Evolutionary conservation across 2,888 invertebrate genomes (phyloP).

Genomic region (Drosophila infuscata): DNA sequence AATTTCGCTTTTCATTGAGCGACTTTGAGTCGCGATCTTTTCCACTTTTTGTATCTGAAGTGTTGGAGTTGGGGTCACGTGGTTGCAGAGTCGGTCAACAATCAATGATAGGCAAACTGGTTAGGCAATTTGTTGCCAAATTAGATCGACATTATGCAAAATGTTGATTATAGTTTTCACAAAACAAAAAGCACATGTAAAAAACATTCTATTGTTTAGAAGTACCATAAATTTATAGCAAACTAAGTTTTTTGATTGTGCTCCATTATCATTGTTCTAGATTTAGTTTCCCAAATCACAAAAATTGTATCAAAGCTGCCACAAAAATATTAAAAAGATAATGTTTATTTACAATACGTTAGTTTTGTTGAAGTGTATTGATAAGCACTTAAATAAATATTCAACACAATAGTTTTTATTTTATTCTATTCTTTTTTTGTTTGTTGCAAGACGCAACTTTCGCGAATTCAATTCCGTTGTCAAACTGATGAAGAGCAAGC

Average conservation of each 20-base stretch:
- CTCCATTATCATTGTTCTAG: not conserved
- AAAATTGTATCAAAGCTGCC: not conserved
- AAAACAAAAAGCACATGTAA: not conserved
- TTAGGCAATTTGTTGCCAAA: conserved; percentile 14
- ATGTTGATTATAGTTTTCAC: not conserved
- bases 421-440: not conserved
- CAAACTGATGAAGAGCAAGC: conserved; percentile 22
- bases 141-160: not conserved
- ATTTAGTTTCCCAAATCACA: not conserved
- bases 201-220: not conserved
- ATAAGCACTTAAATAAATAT: not conserved
- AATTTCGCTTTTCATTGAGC: conserved; percentile 16
- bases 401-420: not conserved
- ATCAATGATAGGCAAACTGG: conserved; percentile 1
- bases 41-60: not conserved
- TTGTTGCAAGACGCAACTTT: not conserved
- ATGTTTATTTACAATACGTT: not conserved
- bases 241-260: not conserved
- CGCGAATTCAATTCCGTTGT: not conserved
- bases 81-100: not conserved
- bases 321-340: not conserved
- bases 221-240: not conserved
- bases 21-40: not conserved
- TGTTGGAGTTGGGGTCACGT: not conserved
- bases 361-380: not conserved